Conservation (phyloP, 2,113 vertebrate genomes). For the Oceanodroma tethys region DNA sequence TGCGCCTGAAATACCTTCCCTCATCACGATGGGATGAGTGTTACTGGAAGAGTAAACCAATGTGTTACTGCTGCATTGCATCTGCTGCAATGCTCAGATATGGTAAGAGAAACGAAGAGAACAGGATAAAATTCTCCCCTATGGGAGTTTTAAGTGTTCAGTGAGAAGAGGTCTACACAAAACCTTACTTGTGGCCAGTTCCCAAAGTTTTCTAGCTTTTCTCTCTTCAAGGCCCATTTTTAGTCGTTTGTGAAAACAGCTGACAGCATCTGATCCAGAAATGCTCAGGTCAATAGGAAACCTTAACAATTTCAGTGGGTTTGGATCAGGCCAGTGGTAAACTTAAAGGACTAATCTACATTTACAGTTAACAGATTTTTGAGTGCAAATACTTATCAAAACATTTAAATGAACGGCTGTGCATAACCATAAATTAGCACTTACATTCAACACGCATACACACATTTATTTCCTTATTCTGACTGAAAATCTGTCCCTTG, state of each 20-base stretch:
- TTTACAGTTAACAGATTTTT: constrained; percentile 1
- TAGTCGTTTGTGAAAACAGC: neutral
- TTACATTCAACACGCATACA: neutral
- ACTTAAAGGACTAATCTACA: neutral
- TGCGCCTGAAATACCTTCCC: neutral
- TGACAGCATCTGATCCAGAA: neutral
- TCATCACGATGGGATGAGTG: neutral
- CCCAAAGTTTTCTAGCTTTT: neutral
- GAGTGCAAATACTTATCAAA: neutral
- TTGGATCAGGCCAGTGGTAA: neutral
- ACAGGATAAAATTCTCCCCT: neutral
- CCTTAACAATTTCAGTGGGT: neutral
- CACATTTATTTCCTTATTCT: neutral
- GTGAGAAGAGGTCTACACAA: neutral
- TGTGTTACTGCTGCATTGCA: neutral
- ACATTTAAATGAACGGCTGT: neutral
- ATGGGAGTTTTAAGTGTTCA: neutral
- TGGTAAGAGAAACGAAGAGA: neutral
- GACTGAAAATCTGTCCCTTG: neutral
- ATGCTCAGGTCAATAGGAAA: neutral
- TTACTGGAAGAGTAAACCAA: neutral
- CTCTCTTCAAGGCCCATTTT: neutral
- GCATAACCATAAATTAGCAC: neutral
- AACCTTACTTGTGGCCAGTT: neutral
- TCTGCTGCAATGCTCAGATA: neutral